Evolutionary conservation across 1,140 invertebrate species (phyloP).

Genomic region (Sogatella furcifera): DNA sequence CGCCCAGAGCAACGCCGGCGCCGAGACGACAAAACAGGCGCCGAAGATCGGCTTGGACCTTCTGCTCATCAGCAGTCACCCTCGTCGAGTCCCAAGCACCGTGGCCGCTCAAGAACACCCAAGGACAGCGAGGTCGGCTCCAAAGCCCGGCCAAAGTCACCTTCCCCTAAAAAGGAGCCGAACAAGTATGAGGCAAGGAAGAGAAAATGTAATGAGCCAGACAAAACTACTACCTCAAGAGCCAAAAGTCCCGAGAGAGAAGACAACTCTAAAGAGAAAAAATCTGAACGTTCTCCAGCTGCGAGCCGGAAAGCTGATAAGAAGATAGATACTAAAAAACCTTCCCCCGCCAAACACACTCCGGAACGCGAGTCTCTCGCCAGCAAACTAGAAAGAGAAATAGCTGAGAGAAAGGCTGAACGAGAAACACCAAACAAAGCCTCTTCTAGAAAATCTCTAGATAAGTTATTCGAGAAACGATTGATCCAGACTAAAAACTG

Average conservation of each 20-base stretch:
- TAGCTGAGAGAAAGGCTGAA: conserved; percentile 21
- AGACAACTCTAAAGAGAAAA: conserved; percentile 22
- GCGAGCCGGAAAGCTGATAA: conserved; percentile 58
- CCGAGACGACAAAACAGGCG: conserved; percentile 23
- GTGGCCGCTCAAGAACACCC: conserved; percentile 29
- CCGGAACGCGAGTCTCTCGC: conserved; percentile 11
- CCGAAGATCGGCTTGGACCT: conserved; percentile 50
- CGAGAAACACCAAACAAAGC: conserved; percentile 15
- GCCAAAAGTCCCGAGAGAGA: conserved; percentile 1
- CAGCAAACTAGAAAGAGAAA: conserved; percentile 22
- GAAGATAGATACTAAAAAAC: conserved; percentile 31
- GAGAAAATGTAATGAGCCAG: conserved; percentile 28
- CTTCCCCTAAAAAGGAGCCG: conserved; percentile 9
- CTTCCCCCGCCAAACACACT: background rate
- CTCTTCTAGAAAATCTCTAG: conserved; percentile 21
- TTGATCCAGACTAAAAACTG: conserved; percentile 1
- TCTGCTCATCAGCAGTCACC: conserved; percentile 37
- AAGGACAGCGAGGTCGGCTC: conserved; percentile 10
- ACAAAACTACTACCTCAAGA: conserved; percentile 16
- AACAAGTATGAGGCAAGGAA: conserved; percentile 22
- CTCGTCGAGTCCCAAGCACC: conserved; percentile 35
- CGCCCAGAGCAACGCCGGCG: conserved; percentile 36
- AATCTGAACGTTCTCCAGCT: conserved; percentile 41
- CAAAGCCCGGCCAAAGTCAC: background rate
- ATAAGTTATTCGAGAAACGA: conserved; percentile 22